phyloP scores from a whole-genome alignment of 1,140 invertebrate genomes.

The Hylyphantes graminicola region DNA sequence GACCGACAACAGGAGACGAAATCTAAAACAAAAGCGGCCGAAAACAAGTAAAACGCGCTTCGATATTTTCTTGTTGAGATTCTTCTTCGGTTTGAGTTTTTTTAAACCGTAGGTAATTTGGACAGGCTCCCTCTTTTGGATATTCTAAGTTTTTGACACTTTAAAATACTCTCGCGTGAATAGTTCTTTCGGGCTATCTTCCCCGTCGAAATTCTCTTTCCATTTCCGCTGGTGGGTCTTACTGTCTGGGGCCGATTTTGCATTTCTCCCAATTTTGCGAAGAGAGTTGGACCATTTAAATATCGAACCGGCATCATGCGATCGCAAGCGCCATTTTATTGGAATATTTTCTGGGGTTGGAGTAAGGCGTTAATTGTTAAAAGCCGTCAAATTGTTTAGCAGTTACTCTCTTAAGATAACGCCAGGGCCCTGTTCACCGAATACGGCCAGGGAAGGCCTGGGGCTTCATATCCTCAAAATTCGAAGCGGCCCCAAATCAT shows the following conservation, averaged over 20 bases:
- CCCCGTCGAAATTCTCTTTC: slow-evolving; percentile 11
- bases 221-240: slow-evolving; percentile 3
- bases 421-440: too few species aligned
- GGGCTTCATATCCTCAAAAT: too few species aligned
- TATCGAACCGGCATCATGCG: background rate
- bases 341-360: too few species aligned
- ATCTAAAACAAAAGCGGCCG: slow-evolving; percentile 84
- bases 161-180: slow-evolving; percentile 35
- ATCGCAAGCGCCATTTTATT: slow-evolving; percentile 15
- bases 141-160: slow-evolving; percentile 35
- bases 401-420: too few species aligned
- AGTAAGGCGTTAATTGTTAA: too few species aligned
- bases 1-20: slow-evolving; percentile 71
- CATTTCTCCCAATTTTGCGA: slow-evolving; percentile 30
- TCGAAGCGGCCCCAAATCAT: too few species aligned
- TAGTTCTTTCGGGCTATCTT: slow-evolving; percentile 38
- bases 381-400: too few species aligned
- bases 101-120: slow-evolving; percentile 19
- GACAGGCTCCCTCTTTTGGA: background rate
- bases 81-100: slow-evolving; percentile 11
- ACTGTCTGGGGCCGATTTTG: background rate
- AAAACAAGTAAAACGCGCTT: slow-evolving; percentile 64
- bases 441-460: too few species aligned
- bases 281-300: background rate
- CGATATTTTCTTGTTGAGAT: background rate